Conservation (phyloP, 2,113 vertebrate species). For the Hyla sarda region DNA sequence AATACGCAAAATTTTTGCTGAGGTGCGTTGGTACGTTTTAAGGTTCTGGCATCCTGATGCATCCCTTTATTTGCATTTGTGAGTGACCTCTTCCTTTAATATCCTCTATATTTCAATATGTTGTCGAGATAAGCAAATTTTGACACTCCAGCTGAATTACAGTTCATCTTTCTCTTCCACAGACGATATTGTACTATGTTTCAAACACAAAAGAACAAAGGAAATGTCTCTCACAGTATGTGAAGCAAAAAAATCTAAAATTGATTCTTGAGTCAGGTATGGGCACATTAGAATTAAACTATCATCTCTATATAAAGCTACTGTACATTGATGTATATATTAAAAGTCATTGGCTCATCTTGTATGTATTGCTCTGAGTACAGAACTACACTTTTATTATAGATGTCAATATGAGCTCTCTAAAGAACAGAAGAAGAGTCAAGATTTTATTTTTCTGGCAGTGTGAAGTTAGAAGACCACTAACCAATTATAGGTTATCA, state of each 20-base stretch:
- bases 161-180: background rate
- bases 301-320: background rate
- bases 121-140: constrained; percentile 50
- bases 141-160: constrained; percentile 33
- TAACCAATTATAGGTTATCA: background rate
- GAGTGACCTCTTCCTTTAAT: constrained; percentile 40
- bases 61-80: constrained; percentile 43
- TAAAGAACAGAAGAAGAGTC: background rate
- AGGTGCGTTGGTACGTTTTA: constrained; percentile 36
- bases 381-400: background rate
- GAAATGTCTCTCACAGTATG: constrained; percentile 15
- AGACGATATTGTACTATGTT: constrained; percentile 7
- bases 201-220: constrained; percentile 29
- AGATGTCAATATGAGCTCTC: background rate
- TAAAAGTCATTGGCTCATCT: background rate
- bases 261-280: background rate
- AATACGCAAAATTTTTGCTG: constrained; percentile 36
- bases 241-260: background rate
- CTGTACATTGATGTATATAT: background rate
- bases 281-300: background rate
- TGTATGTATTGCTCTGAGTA: background rate
- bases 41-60: constrained; percentile 23
- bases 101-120: constrained; percentile 35
- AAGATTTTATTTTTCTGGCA: background rate
- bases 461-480: background rate